Conservation (phyloP, 35 echinoderm and acorn worm genomes). For the Lytechinus pictus region DNA sequence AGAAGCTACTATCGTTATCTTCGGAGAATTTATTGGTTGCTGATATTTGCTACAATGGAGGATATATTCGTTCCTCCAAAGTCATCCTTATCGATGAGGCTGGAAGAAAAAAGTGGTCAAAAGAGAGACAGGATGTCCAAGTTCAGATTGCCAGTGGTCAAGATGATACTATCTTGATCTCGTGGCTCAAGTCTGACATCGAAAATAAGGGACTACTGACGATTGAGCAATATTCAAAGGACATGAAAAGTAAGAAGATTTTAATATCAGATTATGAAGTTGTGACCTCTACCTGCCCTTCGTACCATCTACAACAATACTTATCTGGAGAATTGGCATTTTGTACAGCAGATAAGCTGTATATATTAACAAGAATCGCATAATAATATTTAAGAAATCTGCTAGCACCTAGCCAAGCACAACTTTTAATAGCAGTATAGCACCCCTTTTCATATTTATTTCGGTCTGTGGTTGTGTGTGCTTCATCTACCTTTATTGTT, state of each 20-base stretch:
- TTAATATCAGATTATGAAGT: background rate
- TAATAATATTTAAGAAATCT: too few species aligned
- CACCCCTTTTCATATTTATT: too few species aligned
- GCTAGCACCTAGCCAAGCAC: too few species aligned
- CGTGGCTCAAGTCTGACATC: background rate
- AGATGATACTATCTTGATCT: background rate
- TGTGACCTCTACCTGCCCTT: background rate
- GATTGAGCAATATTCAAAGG: background rate
- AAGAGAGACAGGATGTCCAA: background rate
- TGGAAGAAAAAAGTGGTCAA: background rate
- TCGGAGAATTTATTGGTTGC: background rate
- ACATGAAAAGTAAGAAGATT: background rate
- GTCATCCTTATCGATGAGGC: background rate
- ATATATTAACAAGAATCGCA: background rate
- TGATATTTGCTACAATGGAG: background rate
- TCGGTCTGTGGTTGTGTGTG: too few species aligned
- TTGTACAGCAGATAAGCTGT: background rate
- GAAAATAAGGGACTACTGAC: background rate
- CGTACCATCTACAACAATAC: background rate
- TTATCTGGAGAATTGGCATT: background rate
- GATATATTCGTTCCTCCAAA: background rate
- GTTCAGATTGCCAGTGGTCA: background rate
- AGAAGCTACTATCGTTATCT: background rate
- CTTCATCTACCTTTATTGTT: too few species aligned
- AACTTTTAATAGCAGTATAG: too few species aligned